These are phyloP conservation scores for Dipodomys ordii DNA, from an alignment of 2,113 vertebrate species.

Conservation along the genomic window DNA sequence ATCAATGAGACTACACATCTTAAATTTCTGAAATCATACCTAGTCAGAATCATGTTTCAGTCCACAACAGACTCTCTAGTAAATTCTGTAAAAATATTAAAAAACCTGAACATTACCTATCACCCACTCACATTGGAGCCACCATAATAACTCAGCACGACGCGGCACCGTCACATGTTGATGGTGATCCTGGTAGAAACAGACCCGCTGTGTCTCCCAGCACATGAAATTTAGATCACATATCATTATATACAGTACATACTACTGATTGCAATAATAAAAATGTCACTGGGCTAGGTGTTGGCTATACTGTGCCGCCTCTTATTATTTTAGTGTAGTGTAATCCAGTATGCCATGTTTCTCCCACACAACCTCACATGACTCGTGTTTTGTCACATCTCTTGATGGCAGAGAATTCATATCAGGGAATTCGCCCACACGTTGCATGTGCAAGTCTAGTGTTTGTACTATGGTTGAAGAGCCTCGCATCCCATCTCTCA, in stretches of 20 bases:
- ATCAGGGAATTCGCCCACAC: background rate
- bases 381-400: background rate
- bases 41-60: background rate
- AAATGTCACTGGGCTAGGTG: background rate
- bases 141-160: background rate
- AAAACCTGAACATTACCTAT: background rate
- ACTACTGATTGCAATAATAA: background rate
- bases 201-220: background rate
- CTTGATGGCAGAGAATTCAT: background rate
- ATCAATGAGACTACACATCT: background rate
- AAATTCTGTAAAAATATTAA: background rate
- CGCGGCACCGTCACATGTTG: no score
- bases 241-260: background rate
- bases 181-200: background rate
- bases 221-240: background rate
- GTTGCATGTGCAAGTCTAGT: no score
- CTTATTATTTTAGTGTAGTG: background rate
- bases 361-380: background rate
- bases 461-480: background rate
- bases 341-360: background rate
- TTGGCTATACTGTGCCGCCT: background rate
- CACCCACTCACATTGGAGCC: background rate
- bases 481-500: background rate
- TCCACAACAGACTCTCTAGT: background rate
- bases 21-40: conserved; percentile 15